Percentiles rank a stretch among this genome's conserved stretches.
phyloP scores from a whole-genome alignment of 1,140 invertebrate species.

The Drosophila pectinifera region DNA sequence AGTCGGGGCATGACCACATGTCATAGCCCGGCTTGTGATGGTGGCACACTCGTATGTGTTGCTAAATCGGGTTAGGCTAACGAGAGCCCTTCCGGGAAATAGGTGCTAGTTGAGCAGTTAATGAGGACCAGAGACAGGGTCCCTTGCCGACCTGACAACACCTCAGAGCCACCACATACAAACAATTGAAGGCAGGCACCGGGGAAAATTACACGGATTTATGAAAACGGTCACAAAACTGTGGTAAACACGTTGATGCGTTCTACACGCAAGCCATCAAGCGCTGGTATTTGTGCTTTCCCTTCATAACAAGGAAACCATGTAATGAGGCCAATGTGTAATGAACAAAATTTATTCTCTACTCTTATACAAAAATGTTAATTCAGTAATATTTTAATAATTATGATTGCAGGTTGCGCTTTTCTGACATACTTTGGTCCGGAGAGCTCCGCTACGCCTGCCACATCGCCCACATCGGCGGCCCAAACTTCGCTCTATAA shows the following conservation, averaged over 20 bases:
- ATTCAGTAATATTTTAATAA: constrained; percentile 7
- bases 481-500: constrained; percentile 89
- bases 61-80: constrained; percentile 40
- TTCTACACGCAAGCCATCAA: constrained; percentile 61
- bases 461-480: constrained; percentile 67
- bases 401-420: constrained; percentile 91
- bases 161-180: constrained; percentile 30
- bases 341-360: constrained; percentile 34
- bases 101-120: constrained; percentile 36
- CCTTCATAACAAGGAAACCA: constrained; percentile 10
- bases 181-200: constrained; percentile 16
- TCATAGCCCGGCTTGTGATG: constrained; percentile 26
- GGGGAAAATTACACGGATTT: constrained; percentile 67
- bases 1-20: constrained; percentile 43
- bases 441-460: constrained; percentile 94
- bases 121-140: constrained; percentile 34
- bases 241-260: constrained; percentile 73
- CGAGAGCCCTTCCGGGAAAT: constrained; percentile 15
- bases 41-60: constrained; percentile 31
- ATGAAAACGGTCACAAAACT: constrained; percentile 71
- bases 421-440: constrained; percentile 98
- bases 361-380: background rate
- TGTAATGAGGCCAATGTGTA: constrained; percentile 48
- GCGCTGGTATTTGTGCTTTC: constrained; percentile 30
- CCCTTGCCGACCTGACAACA: constrained; percentile 18